A percentile compares a stretch with the other conserved stretches of the same genome.
phyloP scores from a whole-genome alignment of 2,797 vertebrate genomes.

The Leucoraja ocellata region DNA sequence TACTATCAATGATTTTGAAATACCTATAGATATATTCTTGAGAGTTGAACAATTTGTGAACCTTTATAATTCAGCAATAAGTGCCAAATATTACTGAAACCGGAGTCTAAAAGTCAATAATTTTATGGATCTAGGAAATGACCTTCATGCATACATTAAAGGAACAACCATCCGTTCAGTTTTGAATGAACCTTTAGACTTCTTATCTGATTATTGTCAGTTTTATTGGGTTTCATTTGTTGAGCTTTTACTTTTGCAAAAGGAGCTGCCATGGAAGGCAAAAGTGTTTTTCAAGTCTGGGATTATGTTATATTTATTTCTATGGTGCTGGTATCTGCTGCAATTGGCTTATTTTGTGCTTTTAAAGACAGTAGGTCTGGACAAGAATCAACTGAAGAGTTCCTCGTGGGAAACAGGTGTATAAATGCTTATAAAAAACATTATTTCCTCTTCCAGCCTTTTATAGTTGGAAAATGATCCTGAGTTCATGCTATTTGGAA shows the following conservation, averaged over 20 bases:
- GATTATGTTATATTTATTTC: constrained; percentile 21
- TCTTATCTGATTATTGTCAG: neutral
- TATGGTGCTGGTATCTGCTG: neutral
- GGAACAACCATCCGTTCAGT: neutral
- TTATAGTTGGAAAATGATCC: neutral
- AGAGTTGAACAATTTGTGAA: neutral
- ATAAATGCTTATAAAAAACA: neutral
- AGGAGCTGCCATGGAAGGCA: neutral
- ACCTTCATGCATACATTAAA: neutral
- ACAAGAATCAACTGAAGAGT: neutral
- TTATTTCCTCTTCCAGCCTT: neutral
- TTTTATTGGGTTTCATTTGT: neutral
- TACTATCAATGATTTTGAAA: neutral
- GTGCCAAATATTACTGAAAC: neutral
- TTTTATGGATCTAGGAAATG: neutral
- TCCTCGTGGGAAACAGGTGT: constrained; percentile 15
- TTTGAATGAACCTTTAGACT: neutral
- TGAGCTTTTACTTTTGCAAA: neutral
- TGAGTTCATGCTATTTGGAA: neutral
- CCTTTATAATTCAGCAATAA: neutral
- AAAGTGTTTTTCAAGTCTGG: neutral
- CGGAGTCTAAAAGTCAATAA: neutral
- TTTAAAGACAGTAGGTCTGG: neutral
- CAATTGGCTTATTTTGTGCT: constrained; percentile 26
- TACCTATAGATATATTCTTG: neutral